Evolutionary conservation across 2,888 invertebrate genomes (phyloP), one percentile per base, ranked within the genome.

Genomic region (Byasa hedistus): DNA sequence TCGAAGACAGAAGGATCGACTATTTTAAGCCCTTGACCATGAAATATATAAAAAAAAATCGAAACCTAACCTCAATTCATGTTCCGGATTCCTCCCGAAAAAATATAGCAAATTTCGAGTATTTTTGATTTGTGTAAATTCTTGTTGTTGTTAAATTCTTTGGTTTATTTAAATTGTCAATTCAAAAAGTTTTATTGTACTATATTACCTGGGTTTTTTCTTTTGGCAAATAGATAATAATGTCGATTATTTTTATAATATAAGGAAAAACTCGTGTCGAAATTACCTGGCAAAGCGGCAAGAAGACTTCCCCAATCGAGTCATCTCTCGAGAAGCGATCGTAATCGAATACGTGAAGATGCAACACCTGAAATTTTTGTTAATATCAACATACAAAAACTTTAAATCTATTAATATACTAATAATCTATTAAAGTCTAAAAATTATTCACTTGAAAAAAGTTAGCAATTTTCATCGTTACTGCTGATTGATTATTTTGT

Each of bases 271-370:
- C 3, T 48, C 8, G 5, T 32, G 52, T 15, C 2, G 17, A 27
- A 59, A n/a, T 56, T 57, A 97, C 97, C 95, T 97, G 97, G 84
- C 97, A 97, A 10, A 98, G 92, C 8, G 98, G 98, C 78, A 98
- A 91, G 87, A 97, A 98, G 72, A 98, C 96, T 88, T 98, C 98
- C 4, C 98, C 98, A 78, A 98, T 98, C 59, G 98, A 97, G 84
- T 98, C 98, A 83, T 98, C 98, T 77, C 98, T 93, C 59, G 98
- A 98, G 89, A 98, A 98, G 76, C 98, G 94, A 86, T 98, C 98
- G 89, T 98, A 98, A 87, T 98, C 98, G 85, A 98, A 98, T 63
- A 98, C 98, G 88, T 98, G 98, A 61, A 98, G 94, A 85, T 98
- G 98, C 39, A 98, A 93, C 39, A 98, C 94, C 94, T 94, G 80